Conservation (phyloP, 2,797 vertebrate species). For the Eurystomus glaucurus region DNA sequence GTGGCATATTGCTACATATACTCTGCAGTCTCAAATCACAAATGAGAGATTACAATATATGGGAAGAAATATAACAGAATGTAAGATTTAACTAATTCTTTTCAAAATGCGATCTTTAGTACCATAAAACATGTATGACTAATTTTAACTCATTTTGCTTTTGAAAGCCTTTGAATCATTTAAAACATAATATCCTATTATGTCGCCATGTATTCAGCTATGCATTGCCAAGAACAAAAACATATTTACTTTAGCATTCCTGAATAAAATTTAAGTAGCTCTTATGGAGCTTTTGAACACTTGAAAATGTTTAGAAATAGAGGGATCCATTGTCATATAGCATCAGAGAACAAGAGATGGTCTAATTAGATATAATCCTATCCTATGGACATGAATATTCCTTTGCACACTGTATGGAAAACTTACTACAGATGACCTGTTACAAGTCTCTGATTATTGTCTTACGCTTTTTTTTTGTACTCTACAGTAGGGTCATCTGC, state of each 20-base stretch:
- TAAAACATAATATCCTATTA: background rate
- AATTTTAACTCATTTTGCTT: background rate
- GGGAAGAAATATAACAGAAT: background rate
- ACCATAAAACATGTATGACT: background rate
- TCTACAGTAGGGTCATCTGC: background rate
- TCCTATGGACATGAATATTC: background rate
- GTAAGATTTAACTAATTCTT: background rate
- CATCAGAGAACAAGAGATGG: background rate
- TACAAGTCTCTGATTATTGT: background rate
- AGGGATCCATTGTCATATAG: fast-evolving
- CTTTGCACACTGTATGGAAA: background rate
- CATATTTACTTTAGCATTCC: background rate
- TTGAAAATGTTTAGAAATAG: background rate
- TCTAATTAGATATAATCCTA: background rate
- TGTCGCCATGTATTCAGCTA: background rate
- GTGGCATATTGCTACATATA: background rate
- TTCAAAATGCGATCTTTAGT: background rate
- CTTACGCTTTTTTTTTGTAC: fast-evolving
- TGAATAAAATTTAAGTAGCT: background rate
- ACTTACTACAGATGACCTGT: background rate
- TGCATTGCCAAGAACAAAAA: background rate
- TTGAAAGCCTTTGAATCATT: background rate
- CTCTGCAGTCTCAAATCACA: background rate
- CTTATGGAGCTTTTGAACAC: background rate
- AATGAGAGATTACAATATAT: background rate